phyloP scores from a whole-genome alignment of 2,888 invertebrate genomes.

The Cephus pulcher region DNA sequence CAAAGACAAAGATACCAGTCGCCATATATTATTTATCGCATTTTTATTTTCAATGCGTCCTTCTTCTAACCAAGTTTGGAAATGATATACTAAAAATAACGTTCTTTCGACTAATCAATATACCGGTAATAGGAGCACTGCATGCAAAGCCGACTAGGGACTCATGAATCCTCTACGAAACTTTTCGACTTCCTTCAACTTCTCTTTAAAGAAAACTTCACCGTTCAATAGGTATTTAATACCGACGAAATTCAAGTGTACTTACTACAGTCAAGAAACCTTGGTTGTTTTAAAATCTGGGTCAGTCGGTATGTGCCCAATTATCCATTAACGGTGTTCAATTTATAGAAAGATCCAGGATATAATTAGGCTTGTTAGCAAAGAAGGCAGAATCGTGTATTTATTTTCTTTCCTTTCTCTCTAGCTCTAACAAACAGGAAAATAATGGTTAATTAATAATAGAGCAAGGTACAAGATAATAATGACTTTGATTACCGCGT shows the following conservation, averaged over 20 bases:
- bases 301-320: background rate
- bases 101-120: background rate
- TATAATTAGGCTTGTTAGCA: background rate
- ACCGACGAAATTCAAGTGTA: background rate
- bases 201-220: background rate
- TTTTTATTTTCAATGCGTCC: background rate
- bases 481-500: background rate
- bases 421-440: background rate
- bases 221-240: background rate
- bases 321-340: background rate
- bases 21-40: background rate
- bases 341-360: background rate
- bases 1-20: background rate
- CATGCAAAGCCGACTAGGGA: background rate
- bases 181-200: background rate
- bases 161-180: background rate
- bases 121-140: background rate
- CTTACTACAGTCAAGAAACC: background rate
- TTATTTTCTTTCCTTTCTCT: background rate
- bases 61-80: background rate
- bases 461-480: background rate
- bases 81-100: background rate
- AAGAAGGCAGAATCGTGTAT: background rate
- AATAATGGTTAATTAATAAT: background rate
- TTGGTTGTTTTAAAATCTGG: background rate